phyloP scores from a whole-genome alignment of 1,140 invertebrate species.

The Formica selysi region DNA sequence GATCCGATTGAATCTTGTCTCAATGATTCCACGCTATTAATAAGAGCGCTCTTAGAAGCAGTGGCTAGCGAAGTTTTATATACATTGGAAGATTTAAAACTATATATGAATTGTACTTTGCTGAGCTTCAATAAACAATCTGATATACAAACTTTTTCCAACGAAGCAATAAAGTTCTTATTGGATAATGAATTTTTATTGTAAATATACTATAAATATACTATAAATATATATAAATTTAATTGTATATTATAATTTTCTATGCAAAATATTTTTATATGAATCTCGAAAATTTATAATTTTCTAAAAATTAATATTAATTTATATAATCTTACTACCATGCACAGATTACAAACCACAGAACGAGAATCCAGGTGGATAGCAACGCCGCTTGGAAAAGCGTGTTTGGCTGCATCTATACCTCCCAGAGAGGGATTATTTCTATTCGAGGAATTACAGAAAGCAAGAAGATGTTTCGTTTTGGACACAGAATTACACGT shows the following conservation, averaged over 20 bases:
- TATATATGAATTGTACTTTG: slow-evolving; percentile 94
- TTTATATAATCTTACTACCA: slow-evolving; percentile 18
- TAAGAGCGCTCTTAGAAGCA: slow-evolving; percentile 92
- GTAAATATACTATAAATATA: slow-evolving; percentile 63
- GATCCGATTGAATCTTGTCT: slow-evolving; percentile 95
- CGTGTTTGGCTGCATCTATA: slow-evolving; percentile 96
- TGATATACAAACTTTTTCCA: slow-evolving; percentile 83
- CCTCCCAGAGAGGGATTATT: slow-evolving; percentile 96
- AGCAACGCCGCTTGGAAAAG: slow-evolving; percentile 95
- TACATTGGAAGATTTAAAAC: slow-evolving; percentile 90
- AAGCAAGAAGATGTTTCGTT: slow-evolving; percentile 95
- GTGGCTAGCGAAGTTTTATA: slow-evolving; percentile 95
- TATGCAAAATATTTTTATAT: neutral
- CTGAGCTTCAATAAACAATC: slow-evolving; percentile 76
- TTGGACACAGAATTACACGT: slow-evolving; percentile 98
- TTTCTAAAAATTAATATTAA: slow-evolving; percentile 34
- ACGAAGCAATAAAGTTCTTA: slow-evolving; percentile 88
- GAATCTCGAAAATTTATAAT: neutral
- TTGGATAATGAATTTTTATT: slow-evolving; percentile 87
- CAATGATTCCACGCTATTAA: slow-evolving; percentile 88
- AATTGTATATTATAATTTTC: neutral
- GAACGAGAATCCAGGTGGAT: slow-evolving; percentile 88
- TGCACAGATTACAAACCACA: slow-evolving; percentile 70
- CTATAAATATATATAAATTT: neutral
- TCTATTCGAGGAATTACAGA: slow-evolving; percentile 96